Evolutionary conservation across 2,888 invertebrate genomes (phyloP).

Genomic region (Schizotus pectinicornis): DNA sequence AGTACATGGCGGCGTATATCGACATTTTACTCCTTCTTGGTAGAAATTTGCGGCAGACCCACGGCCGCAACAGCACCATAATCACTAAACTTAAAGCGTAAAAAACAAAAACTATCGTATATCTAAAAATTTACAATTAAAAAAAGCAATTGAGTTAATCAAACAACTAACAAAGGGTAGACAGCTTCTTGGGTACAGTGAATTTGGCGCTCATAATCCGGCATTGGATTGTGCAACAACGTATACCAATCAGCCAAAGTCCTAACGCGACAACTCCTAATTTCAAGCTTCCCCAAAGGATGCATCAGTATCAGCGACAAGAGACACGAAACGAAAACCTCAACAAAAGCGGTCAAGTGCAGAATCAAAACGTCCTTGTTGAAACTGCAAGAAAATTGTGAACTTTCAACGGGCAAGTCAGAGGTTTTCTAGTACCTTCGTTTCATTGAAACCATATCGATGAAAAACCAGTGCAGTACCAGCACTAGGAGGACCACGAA

Average conservation of each 20-base stretch:
- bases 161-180: constrained; percentile 85
- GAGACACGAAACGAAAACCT: constrained; percentile 77
- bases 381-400: constrained; percentile 60
- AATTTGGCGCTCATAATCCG: constrained; percentile 85
- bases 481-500: constrained; percentile 92
- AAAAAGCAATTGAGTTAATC: constrained; percentile 15
- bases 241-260: constrained; percentile 97
- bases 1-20: constrained; percentile 93
- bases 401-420: neutral
- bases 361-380: constrained; percentile 77
- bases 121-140: constrained; percentile 63
- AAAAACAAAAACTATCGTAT: constrained; percentile 90
- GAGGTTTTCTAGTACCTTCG: constrained; percentile 67
- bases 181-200: constrained; percentile 98
- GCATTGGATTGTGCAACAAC: constrained; percentile 90
- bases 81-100: constrained; percentile 82
- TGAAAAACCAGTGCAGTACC: constrained; percentile 90
- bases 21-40: constrained; percentile 76
- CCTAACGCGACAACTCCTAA: constrained; percentile 80
- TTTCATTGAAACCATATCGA: constrained; percentile 80
- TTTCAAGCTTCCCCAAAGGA: constrained; percentile 77
- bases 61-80: constrained; percentile 80
- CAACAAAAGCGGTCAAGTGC: constrained; percentile 83
- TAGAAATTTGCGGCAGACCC: constrained; percentile 72
- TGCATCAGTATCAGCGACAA: constrained; percentile 81